Base-by-base conservation (phyloP, 30 jellyfish, hydroid and myxozoan species). In the Aurelia sp. region DNA sequence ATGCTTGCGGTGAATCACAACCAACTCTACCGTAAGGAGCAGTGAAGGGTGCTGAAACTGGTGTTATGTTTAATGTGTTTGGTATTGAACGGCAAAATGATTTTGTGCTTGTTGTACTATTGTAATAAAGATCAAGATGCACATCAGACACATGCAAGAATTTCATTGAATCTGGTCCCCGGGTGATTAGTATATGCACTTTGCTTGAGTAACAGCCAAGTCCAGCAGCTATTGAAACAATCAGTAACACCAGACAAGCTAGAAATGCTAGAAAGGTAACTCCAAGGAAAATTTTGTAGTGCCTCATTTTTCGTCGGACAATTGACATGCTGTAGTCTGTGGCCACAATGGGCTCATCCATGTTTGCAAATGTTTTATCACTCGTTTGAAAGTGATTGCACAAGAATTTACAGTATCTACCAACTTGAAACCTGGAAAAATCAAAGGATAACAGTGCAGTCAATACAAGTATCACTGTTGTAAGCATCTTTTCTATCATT, bases 11-110 rank as follows among this genome's bases (percentile, higher is more conserved):
- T 10, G 96, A 78, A 60, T 87, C 96, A 71, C 96, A 87, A 13
- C 77, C 70, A 12, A 78, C 88, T 58, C 96, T 68, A 11, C 96
- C 96, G 69, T 78, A 87, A 30, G 71, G 91, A 1, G 86, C 96
- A 8, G 37, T 50, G 55, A 75, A 86, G 3, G 90, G 74, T n/a
- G 96, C 96, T 8, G 60, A 13, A 6, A 23, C 75, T 76, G 86
- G 81, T 9, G 96, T 76, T 17, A 65, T 55, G 40, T 86, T 86
- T 33, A 74, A 20, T 15, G 77, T 74, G 73, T 66, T 72, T 13
- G 82, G 81, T 22, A 84, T 64, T 20, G 87, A 74, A 18, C 96
- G 74, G 41, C 96, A 86, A 19, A 86, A 78, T 30, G 86, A 17
- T 22, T 57, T 69, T 16, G 37, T 62, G 84, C 79, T 61, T 47